Percentiles rank a stretch among this genome's conserved stretches.
Conservation (phyloP, 2,888 invertebrate species). For the Hirudinaria manillensis region DNA sequence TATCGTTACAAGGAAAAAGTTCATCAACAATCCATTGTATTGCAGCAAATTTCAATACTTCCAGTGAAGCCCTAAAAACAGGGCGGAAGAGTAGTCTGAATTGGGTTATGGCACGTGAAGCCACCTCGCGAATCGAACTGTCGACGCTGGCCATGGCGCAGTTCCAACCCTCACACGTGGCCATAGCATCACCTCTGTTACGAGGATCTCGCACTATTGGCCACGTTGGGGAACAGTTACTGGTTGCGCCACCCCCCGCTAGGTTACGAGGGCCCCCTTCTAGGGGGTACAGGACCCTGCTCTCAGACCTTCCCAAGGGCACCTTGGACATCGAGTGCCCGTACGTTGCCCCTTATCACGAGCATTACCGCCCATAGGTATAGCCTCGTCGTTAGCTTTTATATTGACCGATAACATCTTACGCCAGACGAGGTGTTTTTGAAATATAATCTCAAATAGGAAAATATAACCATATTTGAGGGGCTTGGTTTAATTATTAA, state of each 20-base stretch:
- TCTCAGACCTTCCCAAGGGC: conserved; percentile 16
- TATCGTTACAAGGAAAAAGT: too few relatives aligned
- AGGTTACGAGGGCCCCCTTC: not conserved
- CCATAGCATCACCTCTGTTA: not conserved
- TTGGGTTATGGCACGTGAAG: not conserved
- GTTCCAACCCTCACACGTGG: conserved; percentile 4
- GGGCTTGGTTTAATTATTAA: too few relatives aligned
- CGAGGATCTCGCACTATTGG: not conserved
- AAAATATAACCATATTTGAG: too few relatives aligned
- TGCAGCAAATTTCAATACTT: too few relatives aligned
- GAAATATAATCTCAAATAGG: too few relatives aligned
- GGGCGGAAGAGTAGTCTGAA: conserved; percentile 15
- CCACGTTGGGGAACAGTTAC: not conserved
- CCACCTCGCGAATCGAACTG: conserved; percentile 7
- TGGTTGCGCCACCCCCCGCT: conserved; percentile 4
- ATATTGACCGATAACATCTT: too few relatives aligned
- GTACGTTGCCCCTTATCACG: not conserved
- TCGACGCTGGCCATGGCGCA: conserved; percentile 8
- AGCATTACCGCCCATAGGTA: not conserved
- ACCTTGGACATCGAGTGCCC: not conserved
- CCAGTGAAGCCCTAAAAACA: too few relatives aligned
- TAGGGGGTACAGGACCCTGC: not conserved
- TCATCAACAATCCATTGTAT: too few relatives aligned
- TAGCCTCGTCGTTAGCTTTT: too few relatives aligned
- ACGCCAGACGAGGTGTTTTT: too few relatives aligned